Percentiles rank a stretch among this genome's conserved stretches.
These are phyloP conservation scores for Notamacropus eugenii DNA, from an alignment of 2,797 vertebrate species.

Conservation along the genomic window DNA sequence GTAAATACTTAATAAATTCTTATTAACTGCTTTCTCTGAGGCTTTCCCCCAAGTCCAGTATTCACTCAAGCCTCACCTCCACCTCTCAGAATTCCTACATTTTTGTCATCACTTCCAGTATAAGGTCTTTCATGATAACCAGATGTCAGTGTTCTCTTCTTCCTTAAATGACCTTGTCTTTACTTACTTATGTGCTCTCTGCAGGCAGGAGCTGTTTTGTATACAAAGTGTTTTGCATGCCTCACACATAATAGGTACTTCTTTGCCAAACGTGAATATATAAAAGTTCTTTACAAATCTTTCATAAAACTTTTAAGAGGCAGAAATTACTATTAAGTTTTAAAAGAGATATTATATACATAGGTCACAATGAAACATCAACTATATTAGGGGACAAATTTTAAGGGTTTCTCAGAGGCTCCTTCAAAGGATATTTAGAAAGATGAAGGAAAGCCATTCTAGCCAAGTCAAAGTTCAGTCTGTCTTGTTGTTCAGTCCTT, in stretches of 20 bases:
- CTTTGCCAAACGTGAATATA: background rate
- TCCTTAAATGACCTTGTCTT: background rate
- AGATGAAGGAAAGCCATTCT: background rate
- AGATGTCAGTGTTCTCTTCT: background rate
- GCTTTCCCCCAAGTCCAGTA: background rate
- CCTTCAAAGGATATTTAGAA: background rate
- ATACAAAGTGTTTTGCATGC: background rate
- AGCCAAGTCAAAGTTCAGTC: background rate
- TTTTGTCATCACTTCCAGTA: background rate
- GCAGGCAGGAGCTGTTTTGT: background rate
- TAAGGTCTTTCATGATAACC: background rate
- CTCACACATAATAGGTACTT: background rate
- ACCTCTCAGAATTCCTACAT: background rate
- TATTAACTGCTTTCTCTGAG: background rate
- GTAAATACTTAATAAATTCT: background rate
- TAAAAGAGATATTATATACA: background rate
- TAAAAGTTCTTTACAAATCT: background rate
- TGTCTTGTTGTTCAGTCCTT: background rate
- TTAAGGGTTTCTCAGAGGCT: background rate
- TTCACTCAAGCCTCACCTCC: background rate
- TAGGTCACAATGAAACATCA: background rate
- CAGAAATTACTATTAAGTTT: background rate
- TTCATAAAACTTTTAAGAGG: background rate
- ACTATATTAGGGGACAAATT: background rate
- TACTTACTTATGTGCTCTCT: background rate